phyloP scores from a whole-genome alignment of 1,140 invertebrate genomes.

The Sitobion miscanthi region DNA sequence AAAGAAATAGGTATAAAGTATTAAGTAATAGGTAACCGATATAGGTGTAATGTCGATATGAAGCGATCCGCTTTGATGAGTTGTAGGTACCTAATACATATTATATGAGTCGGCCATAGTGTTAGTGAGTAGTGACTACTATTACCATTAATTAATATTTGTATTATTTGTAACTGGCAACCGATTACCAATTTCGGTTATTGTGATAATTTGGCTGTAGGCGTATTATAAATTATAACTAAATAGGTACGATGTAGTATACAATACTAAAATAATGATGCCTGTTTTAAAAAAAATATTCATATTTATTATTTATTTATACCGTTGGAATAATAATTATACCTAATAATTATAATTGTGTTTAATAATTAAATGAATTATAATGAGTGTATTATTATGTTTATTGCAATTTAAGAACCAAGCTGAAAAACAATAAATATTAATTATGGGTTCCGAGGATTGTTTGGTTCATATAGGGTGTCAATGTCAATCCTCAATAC shows the following conservation, averaged over 20 bases:
- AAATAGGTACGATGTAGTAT: too few species aligned
- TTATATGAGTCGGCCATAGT: neutral
- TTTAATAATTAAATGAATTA: neutral
- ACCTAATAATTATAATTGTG: neutral
- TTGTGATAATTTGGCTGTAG: neutral
- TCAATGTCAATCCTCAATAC: neutral
- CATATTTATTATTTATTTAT: neutral
- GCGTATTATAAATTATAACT: too few species aligned
- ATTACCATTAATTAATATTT: neutral
- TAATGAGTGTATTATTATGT: neutral
- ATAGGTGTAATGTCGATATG: neutral
- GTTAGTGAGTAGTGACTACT: too few species aligned
- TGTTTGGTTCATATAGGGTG: neutral
- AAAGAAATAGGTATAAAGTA: neutral
- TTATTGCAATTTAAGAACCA: constrained; percentile 4
- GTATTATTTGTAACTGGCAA: neutral
- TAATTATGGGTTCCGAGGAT: neutral
- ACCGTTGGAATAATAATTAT: constrained; percentile 3
- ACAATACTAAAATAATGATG: neutral
- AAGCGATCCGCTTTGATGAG: neutral
- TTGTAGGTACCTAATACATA: too few species aligned
- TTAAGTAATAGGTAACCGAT: neutral
- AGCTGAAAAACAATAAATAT: constrained; percentile 11
- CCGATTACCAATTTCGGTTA: neutral
- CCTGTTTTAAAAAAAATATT: neutral